Percentiles rank a stretch among this genome's conserved stretches.
Evolutionary conservation across 2,888 invertebrate genomes (phyloP).

Genomic region (Agrypnus murinus): DNA sequence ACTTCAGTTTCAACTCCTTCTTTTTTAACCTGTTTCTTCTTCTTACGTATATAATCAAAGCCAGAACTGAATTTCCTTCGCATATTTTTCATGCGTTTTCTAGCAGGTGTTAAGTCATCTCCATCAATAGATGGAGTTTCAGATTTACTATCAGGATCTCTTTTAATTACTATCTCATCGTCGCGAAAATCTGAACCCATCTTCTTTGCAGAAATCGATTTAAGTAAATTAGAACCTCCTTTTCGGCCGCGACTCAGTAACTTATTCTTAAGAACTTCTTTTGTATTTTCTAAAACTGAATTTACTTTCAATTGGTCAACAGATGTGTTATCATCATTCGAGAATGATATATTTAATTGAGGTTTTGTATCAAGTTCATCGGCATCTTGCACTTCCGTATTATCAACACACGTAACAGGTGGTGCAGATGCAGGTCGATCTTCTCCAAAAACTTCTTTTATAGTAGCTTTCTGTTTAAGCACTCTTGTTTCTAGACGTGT

Average conservation of each 20-base stretch:
- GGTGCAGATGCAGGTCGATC: slow-evolving; percentile 90
- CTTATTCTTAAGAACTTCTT: slow-evolving; percentile 60
- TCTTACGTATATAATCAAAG: slow-evolving; percentile 92
- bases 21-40: slow-evolving; percentile 83
- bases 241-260: slow-evolving; percentile 58
- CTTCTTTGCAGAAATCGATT: slow-evolving; percentile 60
- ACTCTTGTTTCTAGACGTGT: slow-evolving; percentile 85
- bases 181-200: slow-evolving; percentile 54
- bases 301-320: slow-evolving; percentile 40
- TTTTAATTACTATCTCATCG: slow-evolving; percentile 64
- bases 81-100: slow-evolving; percentile 78
- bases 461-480: slow-evolving; percentile 83
- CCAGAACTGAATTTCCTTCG: slow-evolving; percentile 87
- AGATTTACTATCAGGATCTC: slow-evolving; percentile 66
- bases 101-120: slow-evolving; percentile 68
- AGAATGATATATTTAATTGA: slow-evolving; percentile 62
- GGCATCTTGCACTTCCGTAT: slow-evolving; percentile 61
- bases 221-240: slow-evolving; percentile 60
- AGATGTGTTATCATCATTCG: slow-evolving; percentile 71
- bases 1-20: slow-evolving; percentile 67
- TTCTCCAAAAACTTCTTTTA: slow-evolving; percentile 87
- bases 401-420: slow-evolving; percentile 77
- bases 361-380: slow-evolving; percentile 69
- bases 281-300: slow-evolving; percentile 51
- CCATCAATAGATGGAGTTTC: slow-evolving; percentile 67